Evolutionary conservation across 2,113 vertebrate species (phyloP), one percentile per base, ranked within the genome.

Genomic region (Bubo blakistoni): DNA sequence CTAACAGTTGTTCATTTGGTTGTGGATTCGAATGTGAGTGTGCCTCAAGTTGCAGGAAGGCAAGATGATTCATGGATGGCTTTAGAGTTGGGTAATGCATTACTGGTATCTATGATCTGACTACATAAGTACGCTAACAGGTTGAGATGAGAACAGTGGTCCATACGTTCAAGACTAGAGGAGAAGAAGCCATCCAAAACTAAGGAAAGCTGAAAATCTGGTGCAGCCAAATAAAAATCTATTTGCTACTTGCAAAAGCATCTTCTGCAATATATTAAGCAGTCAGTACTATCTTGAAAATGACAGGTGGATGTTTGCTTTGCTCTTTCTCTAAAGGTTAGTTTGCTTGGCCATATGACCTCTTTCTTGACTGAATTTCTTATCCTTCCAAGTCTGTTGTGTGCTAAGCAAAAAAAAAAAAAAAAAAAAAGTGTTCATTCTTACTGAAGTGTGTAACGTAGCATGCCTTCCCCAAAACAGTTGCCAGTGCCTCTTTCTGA

Each of bases 121-220:
- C 29, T 47, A 57, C 54, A 20, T 2, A 0, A 3, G 1, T 40
- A 1, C 47, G 11, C 38, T 25, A 0, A 21, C 49, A 69, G 36
- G 20, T 11, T 54, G 80, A 47, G 44, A 32, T 66, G 32, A 66
- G 29, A 81, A 19, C 19, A 46, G 67, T 44, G 46, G 24, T 38
- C 44, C 44, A 0, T 42, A 16, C 2, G 1, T 21, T 69, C 36
- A 27, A 52, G n/a, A 34, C 26, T 27, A 26, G 30, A 42, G 44
- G 66, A n/a, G 51, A 49, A 44, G 38, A 67, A 80, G 34, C 36
- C 26, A 36, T 36, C 51, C 36, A 70, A 54, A 73, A 46, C 34
- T 16, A 36, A 42, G 67, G 58, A 71, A 65, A 36, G 34, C 44
- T 72, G 76, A 73, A 70, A 55, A 72, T 74, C 9, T 34, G 27